phyloP scores from a whole-genome alignment of 2,888 invertebrate genomes.

The Eupithecia centaureata region DNA sequence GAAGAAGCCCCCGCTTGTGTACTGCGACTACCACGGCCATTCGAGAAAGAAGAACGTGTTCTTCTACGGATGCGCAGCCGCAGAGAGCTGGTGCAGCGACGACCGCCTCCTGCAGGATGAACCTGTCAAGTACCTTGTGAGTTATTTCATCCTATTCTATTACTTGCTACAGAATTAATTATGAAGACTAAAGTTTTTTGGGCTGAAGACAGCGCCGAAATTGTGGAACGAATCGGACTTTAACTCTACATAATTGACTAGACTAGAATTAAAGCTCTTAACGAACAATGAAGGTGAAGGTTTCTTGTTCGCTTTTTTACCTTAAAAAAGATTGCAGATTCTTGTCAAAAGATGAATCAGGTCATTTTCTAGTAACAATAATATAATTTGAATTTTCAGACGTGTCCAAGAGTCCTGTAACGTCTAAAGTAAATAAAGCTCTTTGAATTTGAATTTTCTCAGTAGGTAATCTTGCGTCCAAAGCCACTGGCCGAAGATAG shows the following conservation, averaged over 20 bases:
- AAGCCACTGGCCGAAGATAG: background rate
- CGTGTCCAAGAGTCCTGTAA: no score
- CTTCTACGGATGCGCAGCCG: conserved; percentile 91
- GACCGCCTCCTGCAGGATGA: conserved; percentile 84
- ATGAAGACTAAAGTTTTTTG: background rate
- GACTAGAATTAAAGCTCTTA: no score
- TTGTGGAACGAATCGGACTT: background rate
- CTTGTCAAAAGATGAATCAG: no score
- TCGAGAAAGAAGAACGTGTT: conserved; percentile 93
- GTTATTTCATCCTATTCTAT: conserved; percentile 40
- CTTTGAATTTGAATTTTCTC: background rate
- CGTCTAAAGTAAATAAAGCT: no score
- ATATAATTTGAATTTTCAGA: no score
- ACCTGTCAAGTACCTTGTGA: conserved; percentile 85
- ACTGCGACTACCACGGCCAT: conserved; percentile 92
- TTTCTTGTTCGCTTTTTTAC: no score
- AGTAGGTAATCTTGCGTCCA: background rate
- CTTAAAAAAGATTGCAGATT: no score
- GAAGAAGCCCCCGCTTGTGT: conserved; percentile 85
- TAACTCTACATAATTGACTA: no score
- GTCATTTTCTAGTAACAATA: no score
- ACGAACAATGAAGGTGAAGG: no score
- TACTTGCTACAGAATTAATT: background rate
- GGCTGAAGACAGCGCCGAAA: background rate
- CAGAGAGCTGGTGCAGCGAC: conserved; percentile 87